Base-by-base conservation (phyloP, 1,140 invertebrate genomes). In the Sarcophaga bullata region DNA sequence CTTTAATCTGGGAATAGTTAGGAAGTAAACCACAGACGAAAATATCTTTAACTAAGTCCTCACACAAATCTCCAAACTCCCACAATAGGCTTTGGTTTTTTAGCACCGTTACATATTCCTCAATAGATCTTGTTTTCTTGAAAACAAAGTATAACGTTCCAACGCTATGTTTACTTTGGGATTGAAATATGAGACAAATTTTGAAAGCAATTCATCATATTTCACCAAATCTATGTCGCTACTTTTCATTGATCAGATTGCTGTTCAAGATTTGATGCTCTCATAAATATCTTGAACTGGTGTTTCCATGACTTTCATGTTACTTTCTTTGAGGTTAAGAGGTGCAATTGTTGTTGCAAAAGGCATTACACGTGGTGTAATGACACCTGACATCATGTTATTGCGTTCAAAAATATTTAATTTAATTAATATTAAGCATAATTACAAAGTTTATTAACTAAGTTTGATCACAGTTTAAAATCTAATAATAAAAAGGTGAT, bases 81-180 rank as follows among this genome's bases (percentile, higher is more conserved):
- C 58, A 62, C 8, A 8, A n/a, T 62, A 62, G 15, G 15, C 58
- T n/a, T n/a, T n/a, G 15, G 7, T 62, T 62, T 62, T 62, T 62
- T n/a, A 62, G 17, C 15, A 17, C 58, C 15, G 58, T 62, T 13
- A 62, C 58, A 17, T 62, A 62, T 8, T 17, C 54, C 6, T 62
- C 54, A 15, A 62, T 62, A 15, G 11, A 7, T 62, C n/a, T 62
- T 11, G 2, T n/a, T n/a, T n/a, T n/a, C 84, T 15, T 81, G 72
- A 85, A 80, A 87, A 85, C 83, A 86, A 86, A 62, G 81, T 84
- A 68, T 85, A 84, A 8, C 85, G 75, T 78, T 87, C 85, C 50
- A 87, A 81, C 5, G 84, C 84, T 52, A 85, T 19, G 80, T 86
- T 86, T n/a, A 84, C 84, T 80, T 85, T 86, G 6, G 83, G 84